A percentile compares a stretch with the other conserved stretches of the same genome.
These are phyloP conservation scores for Asteroscopus sphinx DNA, from an alignment of 2,888 invertebrate genomes.

Conservation along the genomic window DNA sequence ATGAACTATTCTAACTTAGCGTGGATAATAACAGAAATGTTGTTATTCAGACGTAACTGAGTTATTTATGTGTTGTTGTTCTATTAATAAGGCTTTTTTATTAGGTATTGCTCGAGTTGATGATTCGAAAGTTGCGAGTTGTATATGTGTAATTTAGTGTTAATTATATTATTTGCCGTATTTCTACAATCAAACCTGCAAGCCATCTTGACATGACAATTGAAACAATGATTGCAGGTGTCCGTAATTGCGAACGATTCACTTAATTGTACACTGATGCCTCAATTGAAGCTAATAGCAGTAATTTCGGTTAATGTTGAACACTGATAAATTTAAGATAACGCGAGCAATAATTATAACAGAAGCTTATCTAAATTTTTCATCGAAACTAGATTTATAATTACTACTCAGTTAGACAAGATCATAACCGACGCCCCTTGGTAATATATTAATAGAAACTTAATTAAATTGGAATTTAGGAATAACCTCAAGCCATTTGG, in stretches of 20 bases:
- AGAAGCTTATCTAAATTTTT: conserved; percentile 50
- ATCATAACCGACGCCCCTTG: conserved; percentile 15
- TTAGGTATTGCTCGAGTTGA: background rate
- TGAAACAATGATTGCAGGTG: conserved; percentile 55
- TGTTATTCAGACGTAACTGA: conserved; percentile 16
- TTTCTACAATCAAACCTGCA: conserved; percentile 34
- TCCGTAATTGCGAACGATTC: conserved; percentile 55
- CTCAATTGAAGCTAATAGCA: conserved; percentile 62
- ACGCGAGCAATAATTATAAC: conserved; percentile 48
- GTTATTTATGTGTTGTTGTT: conserved; percentile 10
- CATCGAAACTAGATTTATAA: conserved; percentile 16
- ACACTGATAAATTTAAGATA: conserved; percentile 59
- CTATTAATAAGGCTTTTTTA: background rate
- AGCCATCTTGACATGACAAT: conserved; percentile 32
- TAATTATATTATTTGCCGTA: conserved; percentile 9
- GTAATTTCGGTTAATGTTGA: conserved; percentile 54
- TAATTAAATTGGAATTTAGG: conserved; percentile 2
- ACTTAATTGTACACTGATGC: conserved; percentile 60
- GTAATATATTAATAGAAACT: conserved; percentile 11
- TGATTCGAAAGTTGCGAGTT: conserved; percentile 9
- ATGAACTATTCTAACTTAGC: conserved; percentile 38
- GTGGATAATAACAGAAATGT: conserved; percentile 49
- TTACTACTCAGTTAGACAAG: conserved; percentile 19
- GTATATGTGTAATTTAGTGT: background rate
- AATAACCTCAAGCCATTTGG: background rate